These are phyloP conservation scores for Scopus umbretta DNA, from an alignment of 2,113 vertebrate genomes.

Conservation along the genomic window DNA sequence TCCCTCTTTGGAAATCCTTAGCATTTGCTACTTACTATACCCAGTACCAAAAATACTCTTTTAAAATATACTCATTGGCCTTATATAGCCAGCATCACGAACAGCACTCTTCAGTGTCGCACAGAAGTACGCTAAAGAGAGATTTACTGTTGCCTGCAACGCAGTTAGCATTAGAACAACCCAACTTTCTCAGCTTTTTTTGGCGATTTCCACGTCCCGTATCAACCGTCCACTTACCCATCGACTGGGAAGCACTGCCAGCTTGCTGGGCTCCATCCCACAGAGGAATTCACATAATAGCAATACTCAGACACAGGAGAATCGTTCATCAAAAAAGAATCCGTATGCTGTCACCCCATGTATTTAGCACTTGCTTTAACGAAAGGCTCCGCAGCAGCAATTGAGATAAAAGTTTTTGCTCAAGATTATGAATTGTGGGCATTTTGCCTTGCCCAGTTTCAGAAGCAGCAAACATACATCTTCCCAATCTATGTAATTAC, in stretches of 20 bases:
- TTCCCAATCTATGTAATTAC: not conserved
- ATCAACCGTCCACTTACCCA: not conserved
- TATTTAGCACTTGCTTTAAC: not conserved
- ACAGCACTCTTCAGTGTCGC: not conserved
- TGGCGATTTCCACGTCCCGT: not conserved
- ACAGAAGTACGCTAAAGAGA: not conserved
- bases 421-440: not conserved
- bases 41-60: not conserved
- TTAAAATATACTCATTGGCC: not conserved
- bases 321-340: not conserved
- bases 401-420: not conserved
- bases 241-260: not conserved
- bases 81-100: fast-evolving
- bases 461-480: not conserved
- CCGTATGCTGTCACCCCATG: fast-evolving
- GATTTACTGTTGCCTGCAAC: not conserved
- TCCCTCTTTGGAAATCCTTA: not conserved
- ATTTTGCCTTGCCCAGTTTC: not conserved
- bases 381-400: not conserved
- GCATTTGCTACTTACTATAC: not conserved
- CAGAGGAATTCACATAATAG: not conserved
- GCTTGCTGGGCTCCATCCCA: not conserved
- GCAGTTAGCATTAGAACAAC: not conserved
- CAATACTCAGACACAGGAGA: not conserved
- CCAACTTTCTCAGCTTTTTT: not conserved